Evolutionary conservation across 2,113 vertebrate genomes (phyloP).

Genomic region (Chelonoidis abingdonii): DNA sequence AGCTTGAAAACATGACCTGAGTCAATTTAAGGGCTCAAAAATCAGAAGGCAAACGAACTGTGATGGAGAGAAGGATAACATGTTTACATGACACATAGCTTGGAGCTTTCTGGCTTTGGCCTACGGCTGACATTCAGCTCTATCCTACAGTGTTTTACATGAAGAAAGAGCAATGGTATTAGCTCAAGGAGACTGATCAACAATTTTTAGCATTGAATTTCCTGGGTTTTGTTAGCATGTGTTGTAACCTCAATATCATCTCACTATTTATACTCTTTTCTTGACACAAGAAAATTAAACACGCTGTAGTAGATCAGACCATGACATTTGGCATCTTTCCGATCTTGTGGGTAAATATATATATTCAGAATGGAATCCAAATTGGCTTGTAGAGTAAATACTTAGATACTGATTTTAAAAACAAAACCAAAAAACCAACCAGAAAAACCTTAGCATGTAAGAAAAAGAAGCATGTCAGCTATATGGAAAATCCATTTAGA

Average conservation of each 20-base stretch:
- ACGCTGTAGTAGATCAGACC: background rate
- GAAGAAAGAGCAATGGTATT: constrained; percentile 30
- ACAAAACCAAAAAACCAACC: background rate
- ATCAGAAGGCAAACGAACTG: too few relatives aligned
- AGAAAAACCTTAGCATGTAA: background rate
- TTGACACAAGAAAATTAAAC: background rate
- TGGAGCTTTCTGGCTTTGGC: background rate
- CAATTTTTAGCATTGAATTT: constrained; percentile 27
- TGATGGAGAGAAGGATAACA: background rate
- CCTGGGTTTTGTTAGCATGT: constrained; percentile 21
- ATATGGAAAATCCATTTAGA: background rate
- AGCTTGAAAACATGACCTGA: background rate
- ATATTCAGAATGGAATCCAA: background rate
- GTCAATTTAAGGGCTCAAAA: too few relatives aligned
- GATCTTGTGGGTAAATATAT: background rate
- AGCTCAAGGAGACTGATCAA: constrained; percentile 30
- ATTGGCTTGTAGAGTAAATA: background rate
- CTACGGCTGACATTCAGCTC: background rate
- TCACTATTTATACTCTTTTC: background rate
- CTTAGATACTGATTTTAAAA: background rate
- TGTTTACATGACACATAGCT: background rate
- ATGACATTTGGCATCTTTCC: background rate
- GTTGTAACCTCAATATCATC: constrained; percentile 2
- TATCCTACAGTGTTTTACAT: background rate
- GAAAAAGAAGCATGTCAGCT: background rate